Evolutionary conservation across 2,113 vertebrate genomes (phyloP).

Genomic region (Passer montanus): DNA sequence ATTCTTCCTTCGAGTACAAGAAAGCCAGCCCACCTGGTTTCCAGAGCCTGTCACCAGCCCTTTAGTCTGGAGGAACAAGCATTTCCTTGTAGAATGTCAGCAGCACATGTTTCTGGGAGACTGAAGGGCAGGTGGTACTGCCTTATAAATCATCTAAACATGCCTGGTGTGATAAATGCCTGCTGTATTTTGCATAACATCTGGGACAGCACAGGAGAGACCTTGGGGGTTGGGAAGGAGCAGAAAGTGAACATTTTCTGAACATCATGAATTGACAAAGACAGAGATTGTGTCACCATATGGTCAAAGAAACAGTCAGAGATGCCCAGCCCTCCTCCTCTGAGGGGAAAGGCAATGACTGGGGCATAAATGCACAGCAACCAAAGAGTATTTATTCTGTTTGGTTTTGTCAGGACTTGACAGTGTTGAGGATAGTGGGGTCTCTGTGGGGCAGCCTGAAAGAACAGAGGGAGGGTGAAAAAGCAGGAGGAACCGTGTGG

Average conservation of each 20-base stretch:
- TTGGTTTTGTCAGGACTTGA: slow-evolving; percentile 15
- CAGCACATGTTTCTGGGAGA: slow-evolving; percentile 37
- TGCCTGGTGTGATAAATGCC: slow-evolving; percentile 55
- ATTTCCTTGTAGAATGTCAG: slow-evolving; percentile 19
- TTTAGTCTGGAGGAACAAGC: neutral
- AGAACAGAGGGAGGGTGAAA: neutral
- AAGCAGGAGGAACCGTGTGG: neutral
- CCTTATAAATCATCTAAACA: slow-evolving; percentile 65
- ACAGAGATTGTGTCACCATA: slow-evolving; percentile 32
- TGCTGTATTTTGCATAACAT: slow-evolving; percentile 64
- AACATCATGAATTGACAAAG: slow-evolving; percentile 12
- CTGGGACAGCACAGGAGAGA: slow-evolving; percentile 43
- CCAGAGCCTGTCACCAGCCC: neutral
- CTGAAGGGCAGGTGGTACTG: slow-evolving; percentile 60
- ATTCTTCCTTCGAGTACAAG: neutral
- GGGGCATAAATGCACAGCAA: neutral
- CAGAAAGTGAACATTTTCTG: neutral
- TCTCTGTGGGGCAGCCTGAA: neutral
- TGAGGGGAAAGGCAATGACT: neutral
- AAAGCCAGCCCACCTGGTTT: neutral
- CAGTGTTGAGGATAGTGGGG: neutral
- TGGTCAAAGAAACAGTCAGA: slow-evolving; percentile 31
- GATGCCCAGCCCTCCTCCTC: neutral
- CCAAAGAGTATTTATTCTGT: neutral
- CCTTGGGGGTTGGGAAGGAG: slow-evolving; percentile 13